Evolutionary conservation across 2,888 invertebrate species (phyloP).

Genomic region (Tanytarsus gracilentus): DNA sequence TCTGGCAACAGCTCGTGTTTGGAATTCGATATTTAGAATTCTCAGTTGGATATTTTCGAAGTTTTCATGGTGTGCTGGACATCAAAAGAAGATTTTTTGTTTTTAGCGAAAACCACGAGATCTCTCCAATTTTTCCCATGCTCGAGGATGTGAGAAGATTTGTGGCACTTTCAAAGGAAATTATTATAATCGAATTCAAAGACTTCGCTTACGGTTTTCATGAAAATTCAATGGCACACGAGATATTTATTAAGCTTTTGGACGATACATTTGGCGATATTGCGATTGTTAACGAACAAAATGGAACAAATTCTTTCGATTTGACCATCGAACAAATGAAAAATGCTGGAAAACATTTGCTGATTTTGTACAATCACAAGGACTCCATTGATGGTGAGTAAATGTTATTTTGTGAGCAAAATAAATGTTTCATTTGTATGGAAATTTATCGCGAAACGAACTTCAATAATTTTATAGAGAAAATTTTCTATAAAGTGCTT

Average conservation of each 20-base stretch:
- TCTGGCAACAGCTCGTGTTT: conserved; percentile 76
- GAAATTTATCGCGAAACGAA: background rate
- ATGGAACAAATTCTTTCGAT: conserved; percentile 41
- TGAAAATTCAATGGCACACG: conserved; percentile 43
- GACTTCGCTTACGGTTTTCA: conserved; percentile 56
- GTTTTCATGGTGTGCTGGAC: background rate
- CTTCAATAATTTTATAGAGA: background rate
- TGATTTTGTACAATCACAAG: conserved; percentile 51
- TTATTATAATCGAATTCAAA: conserved; percentile 73
- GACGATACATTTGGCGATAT: conserved; percentile 47
- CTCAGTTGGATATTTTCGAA: conserved; percentile 57
- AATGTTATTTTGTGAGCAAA: background rate
- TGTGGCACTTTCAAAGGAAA: conserved; percentile 57
- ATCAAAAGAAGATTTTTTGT: conserved; percentile 37
- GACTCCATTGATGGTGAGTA: conserved; percentile 43
- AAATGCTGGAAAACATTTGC: conserved; percentile 47
- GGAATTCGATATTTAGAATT: conserved; percentile 77
- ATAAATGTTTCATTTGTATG: background rate
- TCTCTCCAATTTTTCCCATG: conserved; percentile 56
- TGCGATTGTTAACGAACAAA: conserved; percentile 40
- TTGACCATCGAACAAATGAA: conserved; percentile 52
- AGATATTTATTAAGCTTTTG: conserved; percentile 46
- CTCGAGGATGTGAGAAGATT: conserved; percentile 62
- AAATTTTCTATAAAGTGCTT: too few relatives aligned
- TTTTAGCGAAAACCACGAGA: conserved; percentile 40